phyloP scores from a whole-genome alignment of 2,888 invertebrate genomes.

The Campoletis raptor region DNA sequence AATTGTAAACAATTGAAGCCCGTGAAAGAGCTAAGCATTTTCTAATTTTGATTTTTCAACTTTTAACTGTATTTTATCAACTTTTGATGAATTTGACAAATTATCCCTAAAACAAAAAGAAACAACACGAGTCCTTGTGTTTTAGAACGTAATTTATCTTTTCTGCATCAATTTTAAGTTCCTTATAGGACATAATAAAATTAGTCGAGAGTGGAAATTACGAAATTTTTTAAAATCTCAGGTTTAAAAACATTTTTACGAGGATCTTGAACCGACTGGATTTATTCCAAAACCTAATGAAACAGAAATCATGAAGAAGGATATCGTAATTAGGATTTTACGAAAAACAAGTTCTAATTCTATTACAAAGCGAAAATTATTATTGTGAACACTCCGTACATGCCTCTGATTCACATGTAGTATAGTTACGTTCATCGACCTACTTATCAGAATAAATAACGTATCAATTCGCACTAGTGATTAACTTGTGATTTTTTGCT shows the following conservation, averaged over 20 bases:
- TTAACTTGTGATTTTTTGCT: slow-evolving; percentile 1
- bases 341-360: neutral
- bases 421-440: neutral
- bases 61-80: too few species aligned
- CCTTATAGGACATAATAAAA: neutral
- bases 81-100: too few species aligned
- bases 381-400: neutral
- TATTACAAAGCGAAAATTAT: neutral
- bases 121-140: too few species aligned
- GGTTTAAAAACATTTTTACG: neutral
- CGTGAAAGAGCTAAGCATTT: neutral
- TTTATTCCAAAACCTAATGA: neutral
- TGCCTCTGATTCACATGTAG: neutral
- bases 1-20: too few species aligned
- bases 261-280: neutral
- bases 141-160: too few species aligned
- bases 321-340: neutral
- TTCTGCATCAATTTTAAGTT: too few species aligned
- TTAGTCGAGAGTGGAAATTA: neutral
- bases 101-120: too few species aligned
- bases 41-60: neutral
- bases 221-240: neutral
- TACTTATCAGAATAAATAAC: neutral
- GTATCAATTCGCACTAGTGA: neutral
- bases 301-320: neutral